These are phyloP conservation scores for Furcula furcula DNA, from an alignment of 2,888 invertebrate genomes.

Conservation along the genomic window DNA sequence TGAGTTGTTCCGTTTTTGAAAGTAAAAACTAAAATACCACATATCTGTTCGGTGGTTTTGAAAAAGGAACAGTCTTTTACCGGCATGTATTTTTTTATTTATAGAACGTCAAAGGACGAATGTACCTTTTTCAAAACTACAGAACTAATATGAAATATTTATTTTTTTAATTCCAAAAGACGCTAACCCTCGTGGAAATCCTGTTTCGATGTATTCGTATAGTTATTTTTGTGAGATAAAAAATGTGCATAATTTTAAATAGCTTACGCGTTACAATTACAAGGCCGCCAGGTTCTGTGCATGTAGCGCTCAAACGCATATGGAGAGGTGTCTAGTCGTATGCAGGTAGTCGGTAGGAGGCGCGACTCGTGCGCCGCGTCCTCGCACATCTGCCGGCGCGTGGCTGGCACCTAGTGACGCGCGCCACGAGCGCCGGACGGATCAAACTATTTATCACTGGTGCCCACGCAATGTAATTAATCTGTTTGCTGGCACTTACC, in stretches of 20 bases:
- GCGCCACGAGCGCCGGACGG: slow-evolving; percentile 36
- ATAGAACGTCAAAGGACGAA: too few relatives aligned
- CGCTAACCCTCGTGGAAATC: not conserved
- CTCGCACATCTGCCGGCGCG: slow-evolving; percentile 67
- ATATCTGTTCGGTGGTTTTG: too few relatives aligned
- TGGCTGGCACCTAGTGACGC: slow-evolving; percentile 30
- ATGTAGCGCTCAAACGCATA: slow-evolving; percentile 30
- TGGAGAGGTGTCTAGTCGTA: slow-evolving; percentile 22
- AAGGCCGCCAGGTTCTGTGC: slow-evolving; percentile 30
- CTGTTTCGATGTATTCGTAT: not conserved
- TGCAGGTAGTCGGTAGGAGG: slow-evolving; percentile 35
- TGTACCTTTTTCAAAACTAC: too few relatives aligned
- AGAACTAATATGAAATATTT: too few relatives aligned
- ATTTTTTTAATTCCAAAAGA: too few relatives aligned
- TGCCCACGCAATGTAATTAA: slow-evolving; percentile 22
- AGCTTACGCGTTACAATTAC: slow-evolving; percentile 20
- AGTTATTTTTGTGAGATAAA: slow-evolving; percentile 6
- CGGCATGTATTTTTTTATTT: too few relatives aligned
- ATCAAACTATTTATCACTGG: slow-evolving; percentile 15
- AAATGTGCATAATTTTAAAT: slow-evolving; percentile 1
- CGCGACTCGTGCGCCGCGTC: slow-evolving; percentile 49
- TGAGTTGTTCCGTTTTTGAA: slow-evolving; percentile 63
- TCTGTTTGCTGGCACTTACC: slow-evolving; percentile 14
- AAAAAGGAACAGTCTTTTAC: too few relatives aligned
- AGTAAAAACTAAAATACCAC: too few relatives aligned